These are phyloP conservation scores for Halesus radiatus DNA, from an alignment of 1,140 invertebrate genomes.

Conservation along the genomic window DNA sequence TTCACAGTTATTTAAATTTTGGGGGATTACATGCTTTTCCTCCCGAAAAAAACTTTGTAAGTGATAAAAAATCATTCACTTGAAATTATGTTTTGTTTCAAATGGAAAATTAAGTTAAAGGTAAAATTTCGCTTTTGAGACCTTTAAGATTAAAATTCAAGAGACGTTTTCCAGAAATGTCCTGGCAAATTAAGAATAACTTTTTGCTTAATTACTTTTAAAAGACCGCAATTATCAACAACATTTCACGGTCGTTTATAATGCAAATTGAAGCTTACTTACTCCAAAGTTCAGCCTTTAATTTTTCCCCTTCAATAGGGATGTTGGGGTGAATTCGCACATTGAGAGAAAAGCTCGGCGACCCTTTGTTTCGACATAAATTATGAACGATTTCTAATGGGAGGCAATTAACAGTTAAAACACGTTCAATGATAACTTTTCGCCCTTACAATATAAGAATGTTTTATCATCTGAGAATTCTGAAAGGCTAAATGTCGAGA, in stretches of 20 bases:
- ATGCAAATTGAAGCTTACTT: conserved; percentile 55
- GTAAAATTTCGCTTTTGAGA: conserved; percentile 9
- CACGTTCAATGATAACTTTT: not conserved
- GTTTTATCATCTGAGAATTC: too few species aligned
- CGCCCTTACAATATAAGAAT: too few species aligned
- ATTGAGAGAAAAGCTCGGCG: not conserved
- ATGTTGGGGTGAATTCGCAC: conserved; percentile 9
- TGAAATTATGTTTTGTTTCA: too few species aligned
- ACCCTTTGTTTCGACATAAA: conserved; percentile 39
- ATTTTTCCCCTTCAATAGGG: conserved; percentile 34
- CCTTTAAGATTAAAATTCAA: conserved; percentile 48
- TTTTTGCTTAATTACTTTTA: conserved; percentile 57
- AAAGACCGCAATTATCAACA: conserved; percentile 57
- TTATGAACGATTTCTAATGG: conserved; percentile 50
- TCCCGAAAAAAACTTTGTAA: too few species aligned
- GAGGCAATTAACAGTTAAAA: not conserved
- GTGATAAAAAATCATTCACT: too few species aligned
- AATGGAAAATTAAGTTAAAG: not conserved
- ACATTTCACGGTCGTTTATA: conserved; percentile 58
- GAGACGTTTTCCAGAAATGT: conserved; percentile 33
- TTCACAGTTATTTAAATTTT: too few species aligned
- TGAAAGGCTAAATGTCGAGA: too few species aligned
- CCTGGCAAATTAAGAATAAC: conserved; percentile 44
- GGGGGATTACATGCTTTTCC: too few species aligned
- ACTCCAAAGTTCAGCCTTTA: conserved; percentile 18